phyloP scores from a whole-genome alignment of 2,113 vertebrate species.

The Actinemys pallida region DNA sequence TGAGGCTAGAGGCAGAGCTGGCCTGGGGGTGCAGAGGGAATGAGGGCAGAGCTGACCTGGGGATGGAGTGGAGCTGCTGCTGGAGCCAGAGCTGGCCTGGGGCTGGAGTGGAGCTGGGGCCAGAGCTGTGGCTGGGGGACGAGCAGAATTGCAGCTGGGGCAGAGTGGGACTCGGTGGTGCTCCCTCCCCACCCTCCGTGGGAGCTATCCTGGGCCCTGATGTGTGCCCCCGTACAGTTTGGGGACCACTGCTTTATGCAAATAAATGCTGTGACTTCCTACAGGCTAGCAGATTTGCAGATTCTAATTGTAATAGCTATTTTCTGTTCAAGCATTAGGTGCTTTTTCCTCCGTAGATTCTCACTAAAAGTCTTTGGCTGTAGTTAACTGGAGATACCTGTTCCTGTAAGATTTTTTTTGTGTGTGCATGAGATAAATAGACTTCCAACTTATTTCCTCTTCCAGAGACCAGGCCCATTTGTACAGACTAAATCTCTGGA shows the following conservation, averaged over 20 bases:
- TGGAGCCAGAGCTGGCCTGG: no score
- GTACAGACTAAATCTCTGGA: slow-evolving; percentile 1
- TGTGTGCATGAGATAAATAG: background rate
- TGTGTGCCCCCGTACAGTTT: no score
- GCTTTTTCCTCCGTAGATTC: slow-evolving; percentile 9
- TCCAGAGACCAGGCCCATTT: background rate
- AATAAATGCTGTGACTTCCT: background rate
- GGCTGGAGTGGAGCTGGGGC: no score
- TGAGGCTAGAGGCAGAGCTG: no score
- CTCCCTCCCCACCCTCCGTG: no score
- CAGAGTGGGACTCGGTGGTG: no score
- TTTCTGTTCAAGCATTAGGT: slow-evolving; percentile 22
- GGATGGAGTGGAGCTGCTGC: no score
- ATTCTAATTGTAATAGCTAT: background rate
- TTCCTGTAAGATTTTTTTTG: background rate
- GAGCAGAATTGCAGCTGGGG: no score
- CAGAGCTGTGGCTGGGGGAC: no score
- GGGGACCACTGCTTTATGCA: background rate
- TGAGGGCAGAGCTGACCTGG: no score
- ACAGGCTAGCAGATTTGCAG: background rate
- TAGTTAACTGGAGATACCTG: background rate
- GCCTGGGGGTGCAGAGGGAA: no score
- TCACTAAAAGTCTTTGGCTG: background rate
- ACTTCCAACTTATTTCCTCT: background rate
- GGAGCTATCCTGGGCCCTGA: no score